phyloP scores from a whole-genome alignment of 2,113 vertebrate species.

The Dasyornis broadbenti region DNA sequence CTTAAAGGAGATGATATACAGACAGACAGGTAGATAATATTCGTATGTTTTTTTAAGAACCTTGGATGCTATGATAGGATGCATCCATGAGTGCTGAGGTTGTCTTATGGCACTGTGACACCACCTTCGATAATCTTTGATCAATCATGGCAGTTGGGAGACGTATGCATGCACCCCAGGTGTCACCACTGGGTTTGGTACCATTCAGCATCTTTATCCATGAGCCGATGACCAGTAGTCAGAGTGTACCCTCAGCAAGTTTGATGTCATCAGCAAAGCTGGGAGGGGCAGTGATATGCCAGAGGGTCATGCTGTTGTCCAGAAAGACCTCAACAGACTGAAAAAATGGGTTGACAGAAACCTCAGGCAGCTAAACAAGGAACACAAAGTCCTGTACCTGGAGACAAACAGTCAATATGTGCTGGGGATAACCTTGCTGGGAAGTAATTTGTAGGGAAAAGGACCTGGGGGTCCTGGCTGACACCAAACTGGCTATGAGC shows the following conservation, averaged over 20 bases:
- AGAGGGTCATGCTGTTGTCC: background rate
- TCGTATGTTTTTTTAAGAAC: background rate
- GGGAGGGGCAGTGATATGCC: background rate
- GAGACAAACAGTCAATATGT: background rate
- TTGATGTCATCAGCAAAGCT: background rate
- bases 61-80: background rate
- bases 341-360: background rate
- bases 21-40: background rate
- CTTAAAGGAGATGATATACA: background rate
- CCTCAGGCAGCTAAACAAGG: background rate
- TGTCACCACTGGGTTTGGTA: background rate
- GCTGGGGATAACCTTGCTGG: background rate
- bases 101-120: background rate
- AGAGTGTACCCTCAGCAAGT: background rate
- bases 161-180: background rate
- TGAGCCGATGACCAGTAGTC: background rate
- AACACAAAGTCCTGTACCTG: background rate
- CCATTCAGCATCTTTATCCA: background rate
- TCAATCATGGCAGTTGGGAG: accelerated
- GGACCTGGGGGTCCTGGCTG: background rate
- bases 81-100: background rate
- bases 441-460: background rate
- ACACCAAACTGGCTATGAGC: background rate
- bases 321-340: background rate
- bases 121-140: background rate